Base-by-base conservation (phyloP, 2,113 vertebrate species). In the Hippocampus comes region DNA sequence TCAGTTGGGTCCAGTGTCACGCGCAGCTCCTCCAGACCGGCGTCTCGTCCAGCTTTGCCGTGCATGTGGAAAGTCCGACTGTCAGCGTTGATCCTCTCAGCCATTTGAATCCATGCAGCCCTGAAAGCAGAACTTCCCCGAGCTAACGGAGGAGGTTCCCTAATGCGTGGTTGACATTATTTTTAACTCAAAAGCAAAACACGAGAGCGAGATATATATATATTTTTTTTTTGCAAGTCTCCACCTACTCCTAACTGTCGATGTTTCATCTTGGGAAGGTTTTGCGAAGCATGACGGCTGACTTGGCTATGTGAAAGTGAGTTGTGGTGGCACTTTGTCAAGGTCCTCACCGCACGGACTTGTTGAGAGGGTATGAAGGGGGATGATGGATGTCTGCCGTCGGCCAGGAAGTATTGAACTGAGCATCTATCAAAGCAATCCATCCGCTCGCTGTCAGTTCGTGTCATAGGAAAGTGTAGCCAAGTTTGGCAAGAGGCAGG, bases 191-290 rank as follows among this genome's bases (percentile, higher is more conserved):
- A 11, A 34, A 65, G 64, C 65, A 43, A 66, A 67, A 76, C 79
- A 84, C 55, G 46, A 68, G 70, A 25, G 25, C 25, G 25, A 25
- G 25, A 25, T 25, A 25, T 25, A 25, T 25, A 25, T 25, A 25
- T 27, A 27, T 27, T 27, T 2, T 61, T 68, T 78, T 41, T 71
- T 59, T 70, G 67, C 60, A 55, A 18, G 25, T 68, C 67, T 68
- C 72, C 77, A 80, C 75, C 78, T 63, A 79, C 43, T 82, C 81
- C 41, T 63, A 71, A 25, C 67, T 55, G 46, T 27, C 11, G 30
- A 64, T 49, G 9, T 61, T 78, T 73, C 18, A 42, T 72, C 56
- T 41, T 69, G 49, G 10, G 0, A 18, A 75, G 23, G 21, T 61
- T 68, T 77, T 60, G 63, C 30, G 56, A 15, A 56, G 42, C 64